Base-by-base conservation (phyloP, 2,113 vertebrate genomes). In the Indri indri region DNA sequence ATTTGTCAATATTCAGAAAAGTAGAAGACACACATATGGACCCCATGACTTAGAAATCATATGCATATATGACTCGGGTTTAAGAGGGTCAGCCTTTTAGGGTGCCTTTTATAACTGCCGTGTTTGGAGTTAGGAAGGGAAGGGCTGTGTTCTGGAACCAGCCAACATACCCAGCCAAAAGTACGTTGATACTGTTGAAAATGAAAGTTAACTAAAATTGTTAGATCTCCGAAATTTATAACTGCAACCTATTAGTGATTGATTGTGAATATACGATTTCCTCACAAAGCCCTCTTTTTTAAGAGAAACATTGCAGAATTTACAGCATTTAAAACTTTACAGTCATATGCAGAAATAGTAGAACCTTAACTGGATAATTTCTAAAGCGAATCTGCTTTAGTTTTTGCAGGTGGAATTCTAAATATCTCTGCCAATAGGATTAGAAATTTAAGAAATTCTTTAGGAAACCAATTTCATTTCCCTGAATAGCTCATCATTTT, bases 361-460 rank as follows among this genome's bases (percentile, higher is more conserved):
- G 25, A 96, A 59, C 42, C 45, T 45, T 88, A 96, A 91, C 20
- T 20, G 12, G 61, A 81, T 50, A 81, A 45, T 65, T n/a, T 89
- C 30, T 86, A 37, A 88, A 54, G 5, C 73, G 25, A 95, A 32
- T n/a, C 16, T 68, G 59, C 42, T 88, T 86, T 42, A 68, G 37
- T 13, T 82, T 82, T 94, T 88, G 13, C 45, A 70, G 40, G 20
- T 82, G 82, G 25, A 88, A 79, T 77, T 83, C 81, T 91, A 86
- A 68, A 25, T 73, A 80, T 74, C 40, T 83, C 10, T 81, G 52
- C 52, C 20, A 92, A 47, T n/a, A 94, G 57, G 32, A 88, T 83
- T 70, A 90, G 52, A 96, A 94, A 92, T 73, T 86, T 70, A 52
- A 90, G 42, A 83, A 81, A 91, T 87, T 93, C 61, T 94, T 79